Evolutionary conservation across 37 sponge, comb jelly and placozoan species (phyloP), one percentile per base, ranked within the genome.

Genomic region (Tethya wilhelma): DNA sequence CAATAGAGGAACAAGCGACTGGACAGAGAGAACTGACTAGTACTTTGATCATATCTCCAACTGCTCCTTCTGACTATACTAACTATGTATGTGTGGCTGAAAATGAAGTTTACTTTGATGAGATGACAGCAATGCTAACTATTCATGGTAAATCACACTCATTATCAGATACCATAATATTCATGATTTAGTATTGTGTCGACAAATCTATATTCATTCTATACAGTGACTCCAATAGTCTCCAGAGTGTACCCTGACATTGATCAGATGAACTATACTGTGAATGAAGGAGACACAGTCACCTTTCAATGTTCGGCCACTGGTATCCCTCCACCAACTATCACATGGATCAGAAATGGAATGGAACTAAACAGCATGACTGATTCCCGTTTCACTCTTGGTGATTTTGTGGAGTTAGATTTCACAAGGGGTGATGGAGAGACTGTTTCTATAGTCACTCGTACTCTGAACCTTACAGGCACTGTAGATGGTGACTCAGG

Each of bases 271-370:
- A 65, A 31, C 26, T 79, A 79, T 37, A 49, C 67, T 62, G 75
- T 81, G 12, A 68, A 80, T 37, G 56, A 80, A 38, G 39, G 60
- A 30, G 57, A 66, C 43, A 59, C 81, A 30, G 80, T 77, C 8
- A 78, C 60, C 14, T 63, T 86, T 22, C 25, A 55, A 49, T 92
- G 93, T 44, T 75, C 22, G 19, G 88, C 81, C 45, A 80, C 64
- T 69, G 93, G 88, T 73, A 79, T 79, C 59, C 93, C 93, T 38
- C 63, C 80, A 34, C 93, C 93, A 12, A 34, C 19, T 56, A 86
- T 91, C 84, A 57, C 77, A 40, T 84, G 75, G 75, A 9, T 59
- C 40, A 75, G 75, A 26, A 46, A 46, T 58, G 75, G 59, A 36
- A 33, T 36, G 4, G 43, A 38, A 33, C 28, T 75, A 25, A 71